A percentile compares a stretch with the other conserved stretches of the same genome.
These are phyloP conservation scores for Etheostoma cragini DNA, from an alignment of 2,113 vertebrate species.

Conservation along the genomic window DNA sequence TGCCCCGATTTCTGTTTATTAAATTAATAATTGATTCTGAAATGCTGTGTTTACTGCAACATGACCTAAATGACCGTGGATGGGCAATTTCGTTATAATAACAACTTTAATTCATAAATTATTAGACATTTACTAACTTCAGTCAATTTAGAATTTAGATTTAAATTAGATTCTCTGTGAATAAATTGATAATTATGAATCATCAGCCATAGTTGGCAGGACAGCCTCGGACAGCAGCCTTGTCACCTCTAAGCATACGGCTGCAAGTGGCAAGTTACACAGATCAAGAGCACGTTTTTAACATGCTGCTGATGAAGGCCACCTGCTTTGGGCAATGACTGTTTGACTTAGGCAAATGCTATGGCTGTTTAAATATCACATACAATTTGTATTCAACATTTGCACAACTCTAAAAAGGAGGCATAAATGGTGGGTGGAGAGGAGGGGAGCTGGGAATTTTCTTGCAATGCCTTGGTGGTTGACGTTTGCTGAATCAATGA, in stretches of 20 bases:
- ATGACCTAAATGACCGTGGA: background rate
- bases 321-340: conserved; percentile 63
- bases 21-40: background rate
- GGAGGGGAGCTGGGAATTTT: conserved; percentile 58
- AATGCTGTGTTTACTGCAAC: background rate
- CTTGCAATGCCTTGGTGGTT: conserved; percentile 53
- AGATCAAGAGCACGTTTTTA: conserved; percentile 66
- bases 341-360: conserved; percentile 83
- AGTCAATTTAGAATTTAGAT: background rate
- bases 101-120: conserved; percentile 11
- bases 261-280: conserved; percentile 54
- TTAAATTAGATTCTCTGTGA: conserved; percentile 35
- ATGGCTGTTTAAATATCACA: conserved; percentile 84
- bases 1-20: background rate
- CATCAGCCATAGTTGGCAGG: conserved; percentile 44
- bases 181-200: conserved; percentile 39
- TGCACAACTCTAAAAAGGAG: conserved; percentile 34
- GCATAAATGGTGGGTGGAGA: conserved; percentile 35
- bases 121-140: background rate
- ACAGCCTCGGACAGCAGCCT: conserved; percentile 41
- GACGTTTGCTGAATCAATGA: conserved; percentile 83
- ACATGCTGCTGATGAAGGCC: conserved; percentile 55
- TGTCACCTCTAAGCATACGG: conserved; percentile 45
- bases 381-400: conserved; percentile 80
- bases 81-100: background rate